Conservation (phyloP, 2,797 vertebrate genomes). For the Enteromius unitaeniatus region DNA sequence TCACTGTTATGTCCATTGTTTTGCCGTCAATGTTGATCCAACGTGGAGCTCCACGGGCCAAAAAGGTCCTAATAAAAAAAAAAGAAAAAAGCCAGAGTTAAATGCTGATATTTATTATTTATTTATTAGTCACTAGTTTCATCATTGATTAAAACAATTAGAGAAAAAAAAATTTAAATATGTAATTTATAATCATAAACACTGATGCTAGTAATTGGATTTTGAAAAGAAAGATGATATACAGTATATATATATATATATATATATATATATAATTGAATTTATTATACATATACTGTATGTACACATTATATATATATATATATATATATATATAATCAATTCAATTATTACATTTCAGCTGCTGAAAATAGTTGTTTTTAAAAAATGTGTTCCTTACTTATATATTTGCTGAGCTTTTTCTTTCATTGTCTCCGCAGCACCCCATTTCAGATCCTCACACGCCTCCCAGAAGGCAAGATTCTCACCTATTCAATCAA, state of each 20-base stretch:
- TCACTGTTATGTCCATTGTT: conserved; percentile 96
- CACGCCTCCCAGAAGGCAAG: conserved; percentile 97
- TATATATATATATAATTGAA: too few relatives aligned
- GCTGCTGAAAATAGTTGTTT: not conserved
- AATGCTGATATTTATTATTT: not conserved
- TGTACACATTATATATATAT: not conserved
- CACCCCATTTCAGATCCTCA: conserved; percentile 94
- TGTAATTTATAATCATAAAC: too few relatives aligned
- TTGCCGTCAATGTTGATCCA: conserved; percentile 99
- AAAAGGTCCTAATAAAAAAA: conserved; percentile 82
- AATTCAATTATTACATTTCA: not conserved
- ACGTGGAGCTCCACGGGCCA: conserved; percentile 92
- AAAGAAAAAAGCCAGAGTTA: not conserved
- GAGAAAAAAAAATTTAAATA: not conserved
- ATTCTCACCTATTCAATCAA: conserved; percentile 87
- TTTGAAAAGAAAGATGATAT: too few relatives aligned
- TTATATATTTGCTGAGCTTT: conserved; percentile 98
- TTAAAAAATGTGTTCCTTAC: conserved; percentile 72
- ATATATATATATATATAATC: too few relatives aligned
- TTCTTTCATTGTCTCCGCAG: conserved; percentile 93
- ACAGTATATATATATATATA: too few relatives aligned
- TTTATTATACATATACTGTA: too few relatives aligned
- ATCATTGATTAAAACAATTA: not conserved
- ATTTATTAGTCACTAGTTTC: not conserved
- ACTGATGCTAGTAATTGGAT: too few relatives aligned